Evolutionary conservation across 2,888 invertebrate species (phyloP).

Genomic region (Troides aeacus): DNA sequence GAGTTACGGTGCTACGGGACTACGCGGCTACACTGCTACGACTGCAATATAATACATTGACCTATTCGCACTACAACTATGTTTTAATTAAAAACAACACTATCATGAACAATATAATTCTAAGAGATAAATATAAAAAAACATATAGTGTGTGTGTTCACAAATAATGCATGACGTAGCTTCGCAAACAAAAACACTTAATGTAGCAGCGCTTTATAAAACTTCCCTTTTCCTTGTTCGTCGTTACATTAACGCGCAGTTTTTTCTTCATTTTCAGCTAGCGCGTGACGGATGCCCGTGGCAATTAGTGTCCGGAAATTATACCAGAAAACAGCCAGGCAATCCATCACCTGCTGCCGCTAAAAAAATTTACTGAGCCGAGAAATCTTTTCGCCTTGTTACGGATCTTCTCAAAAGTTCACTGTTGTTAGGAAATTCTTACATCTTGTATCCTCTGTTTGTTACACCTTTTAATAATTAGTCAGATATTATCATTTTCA

Average conservation of each 20-base stretch:
- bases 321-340: conserved; percentile 72
- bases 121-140: not conserved
- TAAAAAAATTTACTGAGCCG: conserved; percentile 65
- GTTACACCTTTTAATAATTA: too few species aligned
- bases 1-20: too few species aligned
- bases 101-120: too few species aligned
- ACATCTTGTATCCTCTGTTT: not conserved
- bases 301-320: conserved; percentile 79
- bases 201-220: conserved; percentile 22
- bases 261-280: conserved; percentile 60
- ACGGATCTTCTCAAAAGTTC: conserved; percentile 51
- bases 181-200: conserved; percentile 21
- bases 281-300: conserved; percentile 69
- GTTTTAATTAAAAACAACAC: too few species aligned
- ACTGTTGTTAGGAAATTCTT: not conserved
- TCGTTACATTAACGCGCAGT: conserved; percentile 34
- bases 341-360: conserved; percentile 75
- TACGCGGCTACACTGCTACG: too few species aligned
- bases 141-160: not conserved
- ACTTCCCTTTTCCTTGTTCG: conserved; percentile 28
- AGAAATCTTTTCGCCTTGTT: conserved; percentile 65
- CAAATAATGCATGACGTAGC: conserved; percentile 4
- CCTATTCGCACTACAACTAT: too few species aligned
- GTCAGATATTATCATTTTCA: too few species aligned
- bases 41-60: too few species aligned